Conservation (phyloP, 35 echinoderm and acorn worm genomes). For the Ophiothrix spiculata region DNA sequence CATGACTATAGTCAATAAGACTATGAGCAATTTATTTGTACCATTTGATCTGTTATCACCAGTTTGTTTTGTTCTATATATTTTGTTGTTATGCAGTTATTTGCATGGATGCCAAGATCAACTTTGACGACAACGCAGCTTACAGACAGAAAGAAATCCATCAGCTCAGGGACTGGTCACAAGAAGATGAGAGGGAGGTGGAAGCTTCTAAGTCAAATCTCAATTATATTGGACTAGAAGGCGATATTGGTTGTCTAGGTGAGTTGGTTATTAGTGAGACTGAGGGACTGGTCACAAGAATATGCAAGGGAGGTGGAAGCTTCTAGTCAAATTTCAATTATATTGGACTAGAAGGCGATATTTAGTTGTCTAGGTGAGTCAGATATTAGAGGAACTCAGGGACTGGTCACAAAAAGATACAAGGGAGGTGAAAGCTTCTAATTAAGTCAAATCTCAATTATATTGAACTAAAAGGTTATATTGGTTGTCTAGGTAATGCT, state of each 20-base stretch:
- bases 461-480: slow-evolving; percentile 91
- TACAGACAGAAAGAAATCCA: slow-evolving; percentile 90
- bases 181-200: slow-evolving; percentile 89
- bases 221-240: slow-evolving; percentile 96
- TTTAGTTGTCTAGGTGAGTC: slow-evolving; percentile 82
- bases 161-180: slow-evolving; percentile 72
- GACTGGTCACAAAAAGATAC: slow-evolving; percentile 87
- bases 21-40: too few species aligned
- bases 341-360: slow-evolving; percentile 93
- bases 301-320: slow-evolving; percentile 81
- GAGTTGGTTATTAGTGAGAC: too few species aligned
- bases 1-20: too few species aligned
- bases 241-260: slow-evolving; percentile 96
- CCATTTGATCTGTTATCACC: too few species aligned
- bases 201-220: slow-evolving; percentile 70
- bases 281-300: slow-evolving; percentile 87
- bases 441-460: slow-evolving; percentile 93
- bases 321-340: slow-evolving; percentile 80
- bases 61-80: too few species aligned
- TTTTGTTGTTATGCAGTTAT: slow-evolving; percentile 50
- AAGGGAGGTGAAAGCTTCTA: slow-evolving; percentile 69
- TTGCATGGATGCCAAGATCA: slow-evolving; percentile 98
- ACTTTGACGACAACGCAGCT: slow-evolving; percentile 98
- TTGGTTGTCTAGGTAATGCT: slow-evolving; percentile 95
- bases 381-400: too few species aligned